phyloP scores from a whole-genome alignment of 2,113 vertebrate genomes.

The Rhea pennata region DNA sequence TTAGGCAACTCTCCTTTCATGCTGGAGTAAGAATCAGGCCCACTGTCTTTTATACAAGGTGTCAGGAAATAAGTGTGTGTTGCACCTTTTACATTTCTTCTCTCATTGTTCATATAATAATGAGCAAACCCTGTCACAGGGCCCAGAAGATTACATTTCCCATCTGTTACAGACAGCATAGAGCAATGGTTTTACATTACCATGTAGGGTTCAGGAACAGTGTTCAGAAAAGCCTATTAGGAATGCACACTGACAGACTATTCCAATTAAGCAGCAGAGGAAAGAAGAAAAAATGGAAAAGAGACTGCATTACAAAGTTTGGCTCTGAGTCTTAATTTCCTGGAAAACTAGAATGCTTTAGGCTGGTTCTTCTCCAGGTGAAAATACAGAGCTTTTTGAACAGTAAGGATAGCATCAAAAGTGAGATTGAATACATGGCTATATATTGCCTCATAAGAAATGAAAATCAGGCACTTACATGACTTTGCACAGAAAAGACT shows the following conservation, averaged over 20 bases:
- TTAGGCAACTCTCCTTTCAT: background rate
- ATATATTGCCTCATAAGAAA: background rate
- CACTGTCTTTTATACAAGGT: background rate
- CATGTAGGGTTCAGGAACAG: constrained; percentile 29
- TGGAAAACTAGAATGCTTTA: background rate
- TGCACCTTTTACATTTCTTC: constrained; percentile 14
- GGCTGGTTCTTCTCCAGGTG: background rate
- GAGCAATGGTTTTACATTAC: constrained; percentile 52
- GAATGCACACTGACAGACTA: constrained; percentile 35
- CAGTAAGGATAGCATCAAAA: background rate
- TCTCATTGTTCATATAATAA: constrained; percentile 54
- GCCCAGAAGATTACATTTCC: constrained; percentile 61
- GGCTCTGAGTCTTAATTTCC: constrained; percentile 6
- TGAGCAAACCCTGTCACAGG: constrained; percentile 20
- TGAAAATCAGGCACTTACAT: background rate
- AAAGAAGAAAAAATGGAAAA: background rate
- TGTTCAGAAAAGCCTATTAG: constrained; percentile 48
- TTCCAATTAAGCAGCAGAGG: constrained; percentile 32
- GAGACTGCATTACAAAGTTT: background rate
- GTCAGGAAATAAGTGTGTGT: background rate
- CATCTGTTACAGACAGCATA: constrained; percentile 16
- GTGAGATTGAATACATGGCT: background rate
- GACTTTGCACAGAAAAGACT: background rate
- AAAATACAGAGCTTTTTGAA: background rate
- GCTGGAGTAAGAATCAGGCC: background rate